Percentiles rank a stretch among this genome's conserved stretches.
Conservation (phyloP, 2,888 invertebrate genomes). For the Bedellia somnulentella region DNA sequence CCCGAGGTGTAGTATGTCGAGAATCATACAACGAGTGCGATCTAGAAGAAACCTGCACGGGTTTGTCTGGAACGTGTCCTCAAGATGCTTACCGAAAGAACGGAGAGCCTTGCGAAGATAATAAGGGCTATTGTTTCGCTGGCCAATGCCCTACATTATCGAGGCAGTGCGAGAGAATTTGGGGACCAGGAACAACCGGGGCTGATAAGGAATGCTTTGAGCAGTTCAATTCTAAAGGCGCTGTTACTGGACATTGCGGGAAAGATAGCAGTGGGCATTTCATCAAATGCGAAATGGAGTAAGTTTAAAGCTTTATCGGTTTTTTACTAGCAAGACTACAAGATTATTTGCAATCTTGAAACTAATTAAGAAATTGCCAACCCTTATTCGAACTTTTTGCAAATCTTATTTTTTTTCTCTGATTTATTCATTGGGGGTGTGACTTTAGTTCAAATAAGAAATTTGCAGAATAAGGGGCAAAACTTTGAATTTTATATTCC, state of each 20-base stretch:
- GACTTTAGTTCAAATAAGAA: no score
- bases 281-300: slow-evolving; percentile 86
- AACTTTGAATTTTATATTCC: no score
- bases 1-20: slow-evolving; percentile 80
- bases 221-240: slow-evolving; percentile 93
- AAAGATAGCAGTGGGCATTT: slow-evolving; percentile 73
- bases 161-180: slow-evolving; percentile 88
- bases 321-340: no score
- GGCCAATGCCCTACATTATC: slow-evolving; percentile 88
- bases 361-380: no score
- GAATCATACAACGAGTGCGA: slow-evolving; percentile 91
- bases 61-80: slow-evolving; percentile 88
- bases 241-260: slow-evolving; percentile 95
- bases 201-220: slow-evolving; percentile 90
- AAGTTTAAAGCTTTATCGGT: slow-evolving; percentile 32
- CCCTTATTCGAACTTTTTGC: no score
- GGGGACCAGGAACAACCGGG: slow-evolving; percentile 85
- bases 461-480: no score
- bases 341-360: no score
- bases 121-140: slow-evolving; percentile 78
- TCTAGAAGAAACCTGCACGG: slow-evolving; percentile 91
- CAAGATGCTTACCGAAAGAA: slow-evolving; percentile 89
- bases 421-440: no score
- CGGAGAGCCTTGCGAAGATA: slow-evolving; percentile 79
- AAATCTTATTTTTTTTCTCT: no score